Percentiles rank a stretch among this genome's conserved stretches.
Conservation (phyloP, 2,888 invertebrate genomes). For the Thysanoteuthis rhombus region DNA sequence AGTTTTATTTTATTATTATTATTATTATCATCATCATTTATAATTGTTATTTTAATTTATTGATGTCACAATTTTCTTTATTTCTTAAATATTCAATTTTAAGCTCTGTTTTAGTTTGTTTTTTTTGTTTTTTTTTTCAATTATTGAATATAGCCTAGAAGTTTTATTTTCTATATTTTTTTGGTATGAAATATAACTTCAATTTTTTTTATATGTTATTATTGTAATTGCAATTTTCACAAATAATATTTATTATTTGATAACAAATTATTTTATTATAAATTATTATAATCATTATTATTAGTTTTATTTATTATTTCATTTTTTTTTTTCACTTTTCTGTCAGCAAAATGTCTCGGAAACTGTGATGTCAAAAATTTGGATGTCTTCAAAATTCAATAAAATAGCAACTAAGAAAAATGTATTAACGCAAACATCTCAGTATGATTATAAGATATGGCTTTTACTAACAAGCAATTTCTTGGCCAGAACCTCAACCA, state of each 20-base stretch:
- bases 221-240: not conserved
- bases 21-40: not conserved
- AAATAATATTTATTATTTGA: not conserved
- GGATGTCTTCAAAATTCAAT: not conserved
- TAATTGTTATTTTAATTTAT: not conserved
- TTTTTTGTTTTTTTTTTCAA: not conserved
- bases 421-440: not conserved
- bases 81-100: not conserved
- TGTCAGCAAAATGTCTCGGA: constrained; percentile 12
- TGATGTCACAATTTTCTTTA: not conserved
- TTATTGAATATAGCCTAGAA: not conserved
- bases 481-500: not conserved
- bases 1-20: not conserved
- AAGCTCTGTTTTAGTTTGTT: not conserved
- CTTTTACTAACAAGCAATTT: not conserved
- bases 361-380: not conserved
- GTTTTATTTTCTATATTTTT: not conserved
- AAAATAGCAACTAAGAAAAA: not conserved
- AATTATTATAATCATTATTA: not conserved
- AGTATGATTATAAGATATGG: not conserved
- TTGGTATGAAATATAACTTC: not conserved
- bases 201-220: not conserved
- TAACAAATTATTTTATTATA: not conserved
- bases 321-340: not conserved
- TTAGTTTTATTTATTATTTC: not conserved